Base-by-base conservation (phyloP, 2,113 vertebrate genomes). In the Rynchops niger region DNA sequence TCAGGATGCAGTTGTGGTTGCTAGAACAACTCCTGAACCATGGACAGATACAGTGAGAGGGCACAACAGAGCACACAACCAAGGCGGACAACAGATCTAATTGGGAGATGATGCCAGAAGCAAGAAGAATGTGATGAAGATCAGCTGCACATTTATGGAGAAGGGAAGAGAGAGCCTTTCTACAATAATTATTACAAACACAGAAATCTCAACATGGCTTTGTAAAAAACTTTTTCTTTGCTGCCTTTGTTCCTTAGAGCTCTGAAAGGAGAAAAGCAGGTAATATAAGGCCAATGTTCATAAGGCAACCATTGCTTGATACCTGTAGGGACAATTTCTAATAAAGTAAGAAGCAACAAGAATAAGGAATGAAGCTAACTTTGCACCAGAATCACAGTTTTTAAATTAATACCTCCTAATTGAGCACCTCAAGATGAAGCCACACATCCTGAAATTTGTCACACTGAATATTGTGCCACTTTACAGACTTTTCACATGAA, bases 1-100 rank as follows among this genome's bases (percentile, higher is more conserved):
- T 43, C 20, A 49, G 22, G 8, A 34, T 5, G 5, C 25, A 50
- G 0, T 26, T 1, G 1, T 40, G 5, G 15, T 21, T 43, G 19
- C n/a, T 53, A 27, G 13, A 62, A 45, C 17, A 53, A 26, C 11
- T 27, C n/a, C 66, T 82, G 20, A 58, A 81, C 9, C 9, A 74
- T 2, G 2, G 9, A 6, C 4, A 56, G 11, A 18, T 18, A 29
- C 7, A 40, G 25, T 12, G 30, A 70, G 30, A 52, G 22, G 4
- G 8, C 42, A 15, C 19, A 67, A 18, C 25, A n/a, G 30, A 74
- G 40, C 22, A 69, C 15, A 82, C 5, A 79, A 4, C 5, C 20
- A 19, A 18, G 3, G 16, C 26, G 12, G 52, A 70, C 7, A 55
- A 45, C 15, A 50, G 36, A 32, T 45, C 21, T 67, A 40, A 25